Base-by-base conservation (phyloP, 2,113 vertebrate species). In the Hippocampus mohnikei region DNA sequence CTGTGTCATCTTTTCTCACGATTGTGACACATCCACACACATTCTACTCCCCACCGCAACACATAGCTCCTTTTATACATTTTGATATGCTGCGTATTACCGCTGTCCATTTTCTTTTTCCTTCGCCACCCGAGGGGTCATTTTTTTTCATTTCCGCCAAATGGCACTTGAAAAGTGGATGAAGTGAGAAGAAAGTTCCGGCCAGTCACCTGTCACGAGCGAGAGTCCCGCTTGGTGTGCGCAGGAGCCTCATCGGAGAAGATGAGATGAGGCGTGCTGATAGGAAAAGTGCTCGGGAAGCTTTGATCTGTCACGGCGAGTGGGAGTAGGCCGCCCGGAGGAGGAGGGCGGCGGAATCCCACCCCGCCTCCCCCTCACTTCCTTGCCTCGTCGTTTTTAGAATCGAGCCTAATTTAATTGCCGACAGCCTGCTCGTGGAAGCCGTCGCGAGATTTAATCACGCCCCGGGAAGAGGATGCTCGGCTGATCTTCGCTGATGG, bases 181-280 rank as follows among this genome's bases (percentile, higher is more conserved):
- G 61, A 60, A 70, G 37, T 21, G n/a, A 50, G 23, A 67, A 71
- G 66, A 61, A 74, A 79, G 55, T 80, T 67, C 33, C 37, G 65
- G 40, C 72, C 69, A 29, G 58, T 55, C 70, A 72, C 44, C 78
- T 90, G 84, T 87, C 87, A 85, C 80, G 41, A 73, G 73, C 53
- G 63, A 13, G 5, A 56, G 70, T 69, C 79, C 79, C 61, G 56
- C 16, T 72, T 73, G 73, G 77, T 80, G 66, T 78, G 84, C 80
- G 58, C 37, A 72, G 73, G 55, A 66, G 74, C 70, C 71, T 90
- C 82, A 88, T 90, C 84, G 79, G 69, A 82, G 82, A 73, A 88
- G 88, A 91, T 90, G 87, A 91, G 80, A 91, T 90, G 87, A 91
- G 80, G 80, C 83, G 56, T 86, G 83, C 78, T 90, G 87, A 75